Evolutionary conservation across 2,797 vertebrate genomes (phyloP), one percentile per base, ranked within the genome.

Genomic region (Graptemys geographica): DNA sequence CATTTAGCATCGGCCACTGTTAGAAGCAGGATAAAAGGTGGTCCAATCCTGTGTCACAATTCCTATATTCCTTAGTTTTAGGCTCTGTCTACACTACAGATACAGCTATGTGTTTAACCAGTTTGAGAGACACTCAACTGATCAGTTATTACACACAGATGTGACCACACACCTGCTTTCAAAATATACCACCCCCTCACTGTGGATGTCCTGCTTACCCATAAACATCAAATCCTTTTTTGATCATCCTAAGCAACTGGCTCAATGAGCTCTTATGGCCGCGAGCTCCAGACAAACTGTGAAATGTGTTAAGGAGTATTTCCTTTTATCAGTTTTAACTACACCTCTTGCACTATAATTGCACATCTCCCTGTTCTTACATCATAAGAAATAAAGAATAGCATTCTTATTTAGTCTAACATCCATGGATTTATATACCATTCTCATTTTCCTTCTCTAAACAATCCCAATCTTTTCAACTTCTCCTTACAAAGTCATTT

Each of bases 1-100:
- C 74, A 78, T 47, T 49, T 78, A 16, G 44, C 44, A 47, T 65
- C 41, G 0, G 1, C 49, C 62, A 41, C 23, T 0, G 1, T 47
- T 6, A 78, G 88, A 49, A 62, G 18, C 62, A n/a, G 72, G 53
- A 80, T 5, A 49, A 72, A 10, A 47, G 28, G 9, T 28, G 7
- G 33, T 52, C 33, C 51, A n/a, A 56, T 47, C 74, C 72, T 25
- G 78, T 31, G 1, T 1, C 4, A 57, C 65, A 47, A 76, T 11
- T 37, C 74, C 44, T 59, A 78, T 25, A 47, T 49, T 16, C 25
- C 6, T 59, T 72, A 47, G 72, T 74, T 44, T 74, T 44, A 13
- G 6, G 23, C 41, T 12, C 80, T 37, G 53, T 18, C 6, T 1
- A 31, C n/a, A 2, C 5, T 3, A 6, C 44, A 49, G 41, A 27